A percentile compares a stretch with the other conserved stretches of the same genome.
Evolutionary conservation across 2,113 vertebrate species (phyloP).

Genomic region (Azemiops feae): DNA sequence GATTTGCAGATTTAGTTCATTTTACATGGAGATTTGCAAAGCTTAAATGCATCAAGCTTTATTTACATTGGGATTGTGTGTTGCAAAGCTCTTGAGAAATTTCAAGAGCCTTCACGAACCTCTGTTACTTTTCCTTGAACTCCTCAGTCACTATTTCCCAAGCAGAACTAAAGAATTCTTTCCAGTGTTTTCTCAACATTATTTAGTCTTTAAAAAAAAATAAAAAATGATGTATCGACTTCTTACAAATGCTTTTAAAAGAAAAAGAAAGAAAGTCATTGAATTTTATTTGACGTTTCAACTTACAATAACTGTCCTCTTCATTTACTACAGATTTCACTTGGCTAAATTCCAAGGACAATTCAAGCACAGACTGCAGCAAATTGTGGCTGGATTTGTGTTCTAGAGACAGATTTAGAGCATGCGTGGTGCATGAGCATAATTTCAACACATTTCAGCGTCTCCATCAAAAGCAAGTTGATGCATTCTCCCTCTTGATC

Average conservation of each 20-base stretch:
- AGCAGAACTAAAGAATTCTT: not conserved
- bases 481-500: not conserved
- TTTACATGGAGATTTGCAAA: not conserved
- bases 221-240: not conserved
- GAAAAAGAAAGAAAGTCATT: not conserved
- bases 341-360: not conserved
- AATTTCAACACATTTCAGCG: not conserved
- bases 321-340: not conserved
- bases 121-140: not conserved
- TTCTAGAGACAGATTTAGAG: not conserved
- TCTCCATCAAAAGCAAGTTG: not conserved
- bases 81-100: not conserved
- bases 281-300: not conserved
- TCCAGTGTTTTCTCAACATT: not conserved
- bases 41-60: not conserved
- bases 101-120: not conserved
- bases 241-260: not conserved
- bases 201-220: not conserved
- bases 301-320: not conserved
- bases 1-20: not conserved
- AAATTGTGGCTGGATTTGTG: not conserved
- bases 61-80: not conserved
- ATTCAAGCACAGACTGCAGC: not conserved
- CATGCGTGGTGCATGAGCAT: not conserved
- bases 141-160: not conserved